Conservation (phyloP, 2,888 invertebrate species). For the Tetheella fluctuosa region DNA sequence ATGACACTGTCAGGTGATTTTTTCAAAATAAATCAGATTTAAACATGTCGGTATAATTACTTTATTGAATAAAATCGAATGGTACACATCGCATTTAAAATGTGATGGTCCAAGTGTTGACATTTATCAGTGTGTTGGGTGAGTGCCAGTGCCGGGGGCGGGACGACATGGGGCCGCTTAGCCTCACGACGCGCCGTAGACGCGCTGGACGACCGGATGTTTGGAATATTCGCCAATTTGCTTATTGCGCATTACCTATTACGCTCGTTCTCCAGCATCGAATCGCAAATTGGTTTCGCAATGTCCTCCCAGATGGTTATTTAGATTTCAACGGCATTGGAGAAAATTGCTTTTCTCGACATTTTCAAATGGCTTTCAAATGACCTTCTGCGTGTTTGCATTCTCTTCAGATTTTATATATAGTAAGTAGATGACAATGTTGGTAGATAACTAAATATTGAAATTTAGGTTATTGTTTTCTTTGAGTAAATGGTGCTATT, state of each 20-base stretch:
- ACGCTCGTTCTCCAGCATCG: background rate
- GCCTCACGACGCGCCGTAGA: no score
- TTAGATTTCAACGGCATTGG: background rate
- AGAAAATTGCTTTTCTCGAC: background rate
- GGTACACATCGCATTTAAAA: background rate
- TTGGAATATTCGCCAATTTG: conserved; percentile 17
- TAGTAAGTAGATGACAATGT: background rate
- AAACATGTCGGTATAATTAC: no score
- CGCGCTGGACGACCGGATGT: conserved; percentile 7
- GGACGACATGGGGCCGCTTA: conserved; percentile 10
- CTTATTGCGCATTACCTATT: conserved; percentile 13
- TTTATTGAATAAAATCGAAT: background rate
- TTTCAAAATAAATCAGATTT: no score
- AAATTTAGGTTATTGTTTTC: background rate
- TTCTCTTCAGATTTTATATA: background rate
- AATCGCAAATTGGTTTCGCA: background rate
- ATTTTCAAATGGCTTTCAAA: background rate
- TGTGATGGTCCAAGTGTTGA: conserved; percentile 2
- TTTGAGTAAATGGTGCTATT: background rate
- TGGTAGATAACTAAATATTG: background rate
- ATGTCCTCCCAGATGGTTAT: background rate
- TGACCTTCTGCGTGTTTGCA: background rate
- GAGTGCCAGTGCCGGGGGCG: background rate
- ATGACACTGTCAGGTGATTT: no score
- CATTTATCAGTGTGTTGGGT: conserved; percentile 8